Evolutionary conservation across 2,113 vertebrate species (phyloP).

Genomic region (Propithecus coquereli): DNA sequence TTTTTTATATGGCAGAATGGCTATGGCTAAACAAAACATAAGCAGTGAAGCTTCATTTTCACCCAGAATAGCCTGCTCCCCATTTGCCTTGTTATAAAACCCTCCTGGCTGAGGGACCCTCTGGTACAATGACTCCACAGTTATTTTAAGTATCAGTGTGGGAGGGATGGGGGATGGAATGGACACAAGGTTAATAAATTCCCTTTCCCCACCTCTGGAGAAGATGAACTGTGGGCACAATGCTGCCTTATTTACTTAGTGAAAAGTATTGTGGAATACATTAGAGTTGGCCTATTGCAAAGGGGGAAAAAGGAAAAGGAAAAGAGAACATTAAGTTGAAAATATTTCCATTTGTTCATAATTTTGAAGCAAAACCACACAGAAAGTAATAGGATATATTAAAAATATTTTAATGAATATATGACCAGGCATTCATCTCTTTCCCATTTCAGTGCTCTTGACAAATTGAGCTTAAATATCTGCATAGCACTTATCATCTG

Average conservation of each 20-base stretch:
- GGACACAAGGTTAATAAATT: slow-evolving; percentile 68
- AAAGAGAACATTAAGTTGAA: slow-evolving; percentile 37
- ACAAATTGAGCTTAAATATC: slow-evolving; percentile 67
- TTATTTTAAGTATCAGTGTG: slow-evolving; percentile 70
- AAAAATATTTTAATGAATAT: background rate
- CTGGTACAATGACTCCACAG: slow-evolving; percentile 61
- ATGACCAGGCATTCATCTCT: slow-evolving; percentile 47
- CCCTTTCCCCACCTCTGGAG: slow-evolving; percentile 48
- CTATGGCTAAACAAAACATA: slow-evolving; percentile 60
- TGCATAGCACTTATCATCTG: slow-evolving; percentile 38
- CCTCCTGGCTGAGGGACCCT: slow-evolving; percentile 54
- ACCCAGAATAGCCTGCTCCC: slow-evolving; percentile 44
- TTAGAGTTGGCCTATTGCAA: slow-evolving; percentile 52
- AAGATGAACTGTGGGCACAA: slow-evolving; percentile 43
- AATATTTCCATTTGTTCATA: slow-evolving; percentile 33
- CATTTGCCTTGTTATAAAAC: slow-evolving; percentile 57
- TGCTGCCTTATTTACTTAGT: slow-evolving; percentile 39
- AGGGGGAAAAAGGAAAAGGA: background rate
- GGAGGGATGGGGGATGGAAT: slow-evolving; percentile 59
- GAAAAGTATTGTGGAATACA: slow-evolving; percentile 38
- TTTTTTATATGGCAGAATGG: slow-evolving; percentile 51
- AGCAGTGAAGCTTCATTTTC: slow-evolving; percentile 37
- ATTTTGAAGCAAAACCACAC: slow-evolving; percentile 32
- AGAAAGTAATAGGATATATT: background rate
- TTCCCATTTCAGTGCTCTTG: slow-evolving; percentile 44